Base-by-base conservation (phyloP, 2,113 vertebrate species). In the Grallaria varia region DNA sequence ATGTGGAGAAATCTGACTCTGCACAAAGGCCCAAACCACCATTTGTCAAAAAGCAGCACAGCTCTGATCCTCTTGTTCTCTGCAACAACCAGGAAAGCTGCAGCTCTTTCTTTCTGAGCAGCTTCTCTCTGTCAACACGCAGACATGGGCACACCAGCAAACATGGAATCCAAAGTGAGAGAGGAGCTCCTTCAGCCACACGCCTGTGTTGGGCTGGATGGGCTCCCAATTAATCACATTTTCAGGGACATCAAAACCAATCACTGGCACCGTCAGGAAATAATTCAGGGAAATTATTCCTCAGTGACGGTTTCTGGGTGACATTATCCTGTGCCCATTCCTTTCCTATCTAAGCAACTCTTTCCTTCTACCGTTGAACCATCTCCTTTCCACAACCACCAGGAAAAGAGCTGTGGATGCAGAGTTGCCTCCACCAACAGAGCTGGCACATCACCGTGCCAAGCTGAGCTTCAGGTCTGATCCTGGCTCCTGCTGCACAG, bases 321-420 rank as follows among this genome's bases (percentile, higher is more conserved):
- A 42, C 33, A 35, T 15, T 49, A 21, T 31, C 35, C 35, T 24
- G 21, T 35, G 30, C 72, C 44, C 28, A 50, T 28, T 37, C 44
- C 28, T 89, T 68, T 40, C 14, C 21, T 50, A 42, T 75, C 42
- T 37, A 30, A 35, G 18, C 49, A 63, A 27, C 25, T 84, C 52
- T 39, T 75, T 45, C 25, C 63, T 56, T 77, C 62, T 23, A 37
- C 39, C 50, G 16, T 12, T 53, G 44, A 24, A 39, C 14, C 17
- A 19, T 35, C 35, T 66, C 21, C 14, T 59, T 73, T 28, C 50
- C 72, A 19, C 0, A 1, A 0, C 35, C 28, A 17, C 35, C 1
- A 3, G 35, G 22, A 40, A 18, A 30, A 27, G 52, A 44, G 84
- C 47, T 23, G 35, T 25, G 19, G 3, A 0, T 0, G 3, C 4